Percentiles rank a stretch among this genome's conserved stretches.
These are phyloP conservation scores for Eurytoma californica DNA, from an alignment of 2,888 invertebrate genomes.

Conservation along the genomic window DNA sequence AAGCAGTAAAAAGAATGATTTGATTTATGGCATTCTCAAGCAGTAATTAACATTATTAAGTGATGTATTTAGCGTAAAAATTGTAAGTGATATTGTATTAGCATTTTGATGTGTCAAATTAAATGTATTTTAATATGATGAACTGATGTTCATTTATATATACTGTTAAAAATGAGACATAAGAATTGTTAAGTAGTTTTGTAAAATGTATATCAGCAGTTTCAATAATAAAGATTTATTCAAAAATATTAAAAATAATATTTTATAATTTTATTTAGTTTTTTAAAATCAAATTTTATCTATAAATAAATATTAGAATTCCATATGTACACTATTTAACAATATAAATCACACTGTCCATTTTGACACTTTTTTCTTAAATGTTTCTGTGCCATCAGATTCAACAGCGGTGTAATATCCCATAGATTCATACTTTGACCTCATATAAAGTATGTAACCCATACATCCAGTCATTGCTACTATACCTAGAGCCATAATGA, in stretches of 20 bases:
- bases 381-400: constrained; percentile 86
- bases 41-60: constrained; percentile 17
- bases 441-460: constrained; percentile 91
- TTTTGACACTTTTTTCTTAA: constrained; percentile 85
- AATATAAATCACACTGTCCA: constrained; percentile 76
- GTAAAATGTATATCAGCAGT: constrained; percentile 28
- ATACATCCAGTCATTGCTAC: constrained; percentile 84
- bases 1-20: background rate
- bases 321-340: constrained; percentile 36
- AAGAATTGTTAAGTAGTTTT: constrained; percentile 25
- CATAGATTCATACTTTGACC: constrained; percentile 85
- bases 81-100: constrained; percentile 8
- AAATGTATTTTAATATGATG: background rate
- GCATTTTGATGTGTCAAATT: background rate
- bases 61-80: constrained; percentile 24
- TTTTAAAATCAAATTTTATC: background rate
- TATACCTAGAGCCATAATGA: constrained; percentile 89
- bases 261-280: constrained; percentile 55
- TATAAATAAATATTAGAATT: constrained; percentile 43
- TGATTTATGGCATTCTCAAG: background rate
- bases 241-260: constrained; percentile 30
- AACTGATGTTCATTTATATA: constrained; percentile 9
- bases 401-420: constrained; percentile 88
- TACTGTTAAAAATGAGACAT: constrained; percentile 10
- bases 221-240: background rate